Base-by-base conservation (phyloP, 2,888 invertebrate genomes). In the Tribolium freemani region DNA sequence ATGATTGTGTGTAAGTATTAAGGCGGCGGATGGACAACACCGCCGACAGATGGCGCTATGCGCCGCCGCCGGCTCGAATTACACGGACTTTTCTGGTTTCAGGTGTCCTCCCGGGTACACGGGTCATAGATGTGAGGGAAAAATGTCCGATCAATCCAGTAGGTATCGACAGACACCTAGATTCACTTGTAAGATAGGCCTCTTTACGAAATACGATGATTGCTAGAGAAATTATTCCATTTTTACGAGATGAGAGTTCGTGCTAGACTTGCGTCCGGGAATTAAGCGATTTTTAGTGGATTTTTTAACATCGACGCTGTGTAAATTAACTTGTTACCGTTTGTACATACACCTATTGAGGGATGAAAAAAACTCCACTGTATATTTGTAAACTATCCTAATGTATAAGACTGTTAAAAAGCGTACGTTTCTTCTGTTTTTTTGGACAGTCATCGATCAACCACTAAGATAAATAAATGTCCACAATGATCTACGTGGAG, bases 71-170 rank as follows among this genome's bases (percentile, higher is more conserved):
- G 11, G 21, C 13, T 61, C 31, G 50, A 44, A 50, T 61, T 61
- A 30, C 54, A 8, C 38, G 54, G 44, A 46, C n/a, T 73, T 66
- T 69, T 61, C 20, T 71, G 72, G 80, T 88, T 90, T 9, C 89
- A 94, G 94, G 88, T 94, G 94, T 88, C 91, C 92, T 81, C 92
- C 93, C 86, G 93, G 93, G 84, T 94, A 91, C 90, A 91, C 91
- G 85, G 94, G 94, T 83, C 90, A 90, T 86, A 91, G 93, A 84
- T 94, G 94, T 88, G 93, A 93, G 88, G 91, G 90, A 87, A 94
- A 94, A 91, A 91, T 92, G 87, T 91, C 90, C 87, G 89, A 88
- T 86, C 90, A 90, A 86, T 91, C 92, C 90, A 93, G 93, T 93
- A 93, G 91, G 93, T 93, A 93, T 92, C 91, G 90, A 88, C 83